Conservation (phyloP, 2,797 vertebrate genomes). For the Thaleichthys pacificus region DNA sequence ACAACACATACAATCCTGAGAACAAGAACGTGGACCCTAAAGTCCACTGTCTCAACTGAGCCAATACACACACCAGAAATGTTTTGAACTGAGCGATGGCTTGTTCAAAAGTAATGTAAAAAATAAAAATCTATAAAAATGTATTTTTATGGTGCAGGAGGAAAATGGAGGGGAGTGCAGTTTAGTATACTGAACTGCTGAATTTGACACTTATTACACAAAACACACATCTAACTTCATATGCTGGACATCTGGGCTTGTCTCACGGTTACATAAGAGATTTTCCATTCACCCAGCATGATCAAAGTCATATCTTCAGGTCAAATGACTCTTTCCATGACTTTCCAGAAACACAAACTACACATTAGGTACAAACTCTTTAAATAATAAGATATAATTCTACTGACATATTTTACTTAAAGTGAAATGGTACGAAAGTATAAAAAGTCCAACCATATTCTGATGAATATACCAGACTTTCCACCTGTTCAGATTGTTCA, state of each 20-base stretch:
- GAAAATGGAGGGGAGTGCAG: neutral
- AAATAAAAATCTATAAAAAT: neutral
- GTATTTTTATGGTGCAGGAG: neutral
- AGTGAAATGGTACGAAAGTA: neutral
- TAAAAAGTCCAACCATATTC: neutral
- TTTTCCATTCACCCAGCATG: constrained; percentile 4
- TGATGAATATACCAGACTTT: neutral
- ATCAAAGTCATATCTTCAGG: neutral
- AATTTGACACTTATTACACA: neutral
- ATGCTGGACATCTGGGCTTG: constrained; percentile 16
- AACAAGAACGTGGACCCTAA: constrained; percentile 61
- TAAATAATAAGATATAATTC: neutral
- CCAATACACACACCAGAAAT: neutral
- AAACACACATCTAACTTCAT: too few relatives aligned
- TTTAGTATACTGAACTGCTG: neutral
- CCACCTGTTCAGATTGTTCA: constrained; percentile 3
- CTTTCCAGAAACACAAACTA: neutral
- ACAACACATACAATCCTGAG: constrained; percentile 52
- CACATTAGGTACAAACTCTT: neutral
- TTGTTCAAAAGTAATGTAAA: neutral
- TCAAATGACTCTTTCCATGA: neutral
- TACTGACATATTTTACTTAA: neutral
- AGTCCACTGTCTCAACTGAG: constrained; percentile 46
- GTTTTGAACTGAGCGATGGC: neutral
- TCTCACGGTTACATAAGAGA: neutral